A percentile compares a stretch with the other conserved stretches of the same genome.
phyloP scores from a whole-genome alignment of 2,113 vertebrate genomes.

The Taxidea taxus region DNA sequence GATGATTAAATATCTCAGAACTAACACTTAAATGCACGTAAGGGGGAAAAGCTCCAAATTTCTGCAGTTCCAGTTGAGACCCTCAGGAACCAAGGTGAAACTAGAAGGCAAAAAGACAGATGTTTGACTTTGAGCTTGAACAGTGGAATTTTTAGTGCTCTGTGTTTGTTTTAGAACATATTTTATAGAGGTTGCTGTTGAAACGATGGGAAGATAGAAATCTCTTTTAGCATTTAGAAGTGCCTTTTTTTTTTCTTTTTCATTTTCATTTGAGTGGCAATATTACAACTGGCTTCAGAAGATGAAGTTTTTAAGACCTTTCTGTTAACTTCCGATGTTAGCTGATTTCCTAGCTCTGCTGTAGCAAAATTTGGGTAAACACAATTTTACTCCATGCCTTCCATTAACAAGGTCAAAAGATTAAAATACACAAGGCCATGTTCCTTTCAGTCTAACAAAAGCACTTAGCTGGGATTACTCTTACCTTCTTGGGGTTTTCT shows the following conservation, averaged over 20 bases:
- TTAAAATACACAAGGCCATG: background rate
- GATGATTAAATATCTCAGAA: constrained; percentile 34
- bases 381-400: constrained; percentile 50
- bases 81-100: constrained; percentile 56
- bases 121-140: constrained; percentile 76
- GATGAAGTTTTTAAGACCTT: constrained; percentile 60
- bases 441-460: constrained; percentile 12
- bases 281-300: constrained; percentile 45
- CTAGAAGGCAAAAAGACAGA: constrained; percentile 45
- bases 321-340: constrained; percentile 59
- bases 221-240: constrained; percentile 61
- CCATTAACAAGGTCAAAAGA: constrained; percentile 41
- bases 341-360: constrained; percentile 43
- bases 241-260: background rate
- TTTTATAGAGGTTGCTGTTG: constrained; percentile 67
- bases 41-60: background rate
- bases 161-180: constrained; percentile 73
- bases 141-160: constrained; percentile 71
- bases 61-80: background rate
- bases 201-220: constrained; percentile 68
- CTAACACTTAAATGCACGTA: background rate
- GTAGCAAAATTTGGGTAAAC: constrained; percentile 67
- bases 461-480: background rate
- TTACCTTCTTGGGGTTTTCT: background rate
- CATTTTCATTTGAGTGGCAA: constrained; percentile 51